Evolutionary conservation across 35 echinoderm and acorn worm species (phyloP).

Genomic region (Apostichopus californicus): DNA sequence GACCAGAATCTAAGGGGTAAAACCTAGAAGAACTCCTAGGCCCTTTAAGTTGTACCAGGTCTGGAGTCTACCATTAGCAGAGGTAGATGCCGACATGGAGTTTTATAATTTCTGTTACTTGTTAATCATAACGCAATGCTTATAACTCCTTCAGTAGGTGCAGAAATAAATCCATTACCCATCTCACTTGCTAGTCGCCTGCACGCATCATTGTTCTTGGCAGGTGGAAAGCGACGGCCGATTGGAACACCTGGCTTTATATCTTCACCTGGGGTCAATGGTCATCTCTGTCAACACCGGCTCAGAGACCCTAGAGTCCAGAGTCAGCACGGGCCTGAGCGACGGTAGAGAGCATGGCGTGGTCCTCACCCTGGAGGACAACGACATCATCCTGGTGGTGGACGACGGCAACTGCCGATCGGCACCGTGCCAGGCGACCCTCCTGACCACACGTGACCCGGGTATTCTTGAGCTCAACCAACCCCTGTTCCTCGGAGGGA

Average conservation of each 20-base stretch:
- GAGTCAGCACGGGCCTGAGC: conserved; percentile 57
- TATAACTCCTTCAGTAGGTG: too few species aligned
- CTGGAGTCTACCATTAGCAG: too few species aligned
- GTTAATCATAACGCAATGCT: too few species aligned
- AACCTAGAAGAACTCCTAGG: too few species aligned
- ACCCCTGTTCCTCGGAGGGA: conserved; percentile 79
- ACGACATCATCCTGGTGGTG: conserved; percentile 49
- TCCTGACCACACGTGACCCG: conserved; percentile 26
- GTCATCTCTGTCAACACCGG: conserved; percentile 73
- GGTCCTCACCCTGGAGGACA: conserved; percentile 51
- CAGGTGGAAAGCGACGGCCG: conserved; percentile 70
- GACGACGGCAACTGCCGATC: conserved; percentile 73
- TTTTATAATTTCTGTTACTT: too few species aligned
- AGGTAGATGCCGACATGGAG: too few species aligned
- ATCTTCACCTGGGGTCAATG: conserved; percentile 68
- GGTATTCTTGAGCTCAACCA: conserved; percentile 80
- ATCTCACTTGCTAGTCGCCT: too few species aligned
- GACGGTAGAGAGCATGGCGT: conserved; percentile 75
- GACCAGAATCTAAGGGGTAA: too few species aligned
- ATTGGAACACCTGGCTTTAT: conserved; percentile 82
- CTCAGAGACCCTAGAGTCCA: conserved; percentile 54
- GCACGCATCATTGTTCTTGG: background rate
- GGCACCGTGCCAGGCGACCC: conserved; percentile 56
- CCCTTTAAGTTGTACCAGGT: too few species aligned
- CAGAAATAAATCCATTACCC: too few species aligned